Evolutionary conservation across 2,888 invertebrate species (phyloP), one percentile per base, ranked within the genome.

Genomic region (Acleris holmiana): DNA sequence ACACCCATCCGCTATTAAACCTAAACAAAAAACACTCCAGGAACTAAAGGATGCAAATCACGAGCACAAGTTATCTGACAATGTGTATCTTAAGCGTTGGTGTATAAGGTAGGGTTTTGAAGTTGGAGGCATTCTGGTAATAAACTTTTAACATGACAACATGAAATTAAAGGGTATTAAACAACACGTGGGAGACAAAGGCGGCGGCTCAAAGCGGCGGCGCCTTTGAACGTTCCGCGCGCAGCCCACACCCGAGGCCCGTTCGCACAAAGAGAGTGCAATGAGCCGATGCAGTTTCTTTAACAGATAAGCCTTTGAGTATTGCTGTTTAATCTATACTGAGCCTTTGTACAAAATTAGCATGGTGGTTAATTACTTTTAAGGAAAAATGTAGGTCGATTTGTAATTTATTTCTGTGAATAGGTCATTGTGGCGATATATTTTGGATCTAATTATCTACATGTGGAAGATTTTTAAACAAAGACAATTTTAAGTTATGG

Each of bases 71-170:
- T 19, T n/a, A 4, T 7, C 19, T 4, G 7, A 19, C 53, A 41
- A 58, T 53, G 19, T 23, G 40, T 4, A n/a, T 8, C 19, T 41
- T 46, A 17, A 1, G 6, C 15, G 4, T 21, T 19, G 7, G 19
- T 40, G 0, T 0, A 6, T 21, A 58, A 19, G 57, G 63, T 49
- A 35, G 23, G 8, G 2, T 63, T 7, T 63, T 18, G 23, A n/a
- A 18, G 47, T 19, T 13, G 5, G 19, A n/a, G 3, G 47, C 67
- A 59, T 60, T 64, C 68, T 67, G 74, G 79, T 84, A 84, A 89
- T 89, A 89, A 90, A 88, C 85, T 85, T 87, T 86, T 85, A 86
- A 87, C 86, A 88, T 86, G 88, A 89, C 89, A 88, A 86, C 87
- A 86, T 79, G 81, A 86, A 88, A 89, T 89, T 88, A 88, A 85